Conservation (phyloP, 1,140 invertebrate genomes). For the Zaprionus nigranus region DNA sequence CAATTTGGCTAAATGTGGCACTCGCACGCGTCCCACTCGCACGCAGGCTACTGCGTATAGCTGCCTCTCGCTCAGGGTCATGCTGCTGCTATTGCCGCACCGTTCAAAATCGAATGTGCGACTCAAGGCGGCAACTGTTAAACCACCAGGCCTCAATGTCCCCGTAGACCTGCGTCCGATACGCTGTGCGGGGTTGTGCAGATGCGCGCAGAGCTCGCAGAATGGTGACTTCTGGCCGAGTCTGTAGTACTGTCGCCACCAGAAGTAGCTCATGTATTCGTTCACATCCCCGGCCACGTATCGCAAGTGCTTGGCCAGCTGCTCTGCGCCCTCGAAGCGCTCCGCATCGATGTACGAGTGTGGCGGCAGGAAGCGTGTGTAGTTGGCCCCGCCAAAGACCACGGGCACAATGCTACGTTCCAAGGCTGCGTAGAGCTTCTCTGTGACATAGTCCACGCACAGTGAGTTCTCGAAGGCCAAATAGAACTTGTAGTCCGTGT, state of each 20-base stretch:
- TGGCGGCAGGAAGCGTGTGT: conserved; percentile 85
- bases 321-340: conserved; percentile 85
- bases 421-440: conserved; percentile 86
- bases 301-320: conserved; percentile 86
- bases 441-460: conserved; percentile 86
- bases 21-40: conserved; percentile 23
- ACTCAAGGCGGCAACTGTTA: conserved; percentile 61
- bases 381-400: conserved; percentile 86
- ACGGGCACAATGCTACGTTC: conserved; percentile 85
- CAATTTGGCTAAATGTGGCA: not conserved
- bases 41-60: not conserved
- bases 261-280: conserved; percentile 85
- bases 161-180: conserved; percentile 67
- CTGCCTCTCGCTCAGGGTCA: conserved; percentile 17
- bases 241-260: conserved; percentile 85
- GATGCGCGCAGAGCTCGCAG: conserved; percentile 75
- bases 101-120: conserved; percentile 54
- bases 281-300: conserved; percentile 84
- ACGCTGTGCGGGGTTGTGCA: conserved; percentile 56
- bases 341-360: conserved; percentile 87
- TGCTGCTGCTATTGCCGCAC: conserved; percentile 11
- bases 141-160: conserved; percentile 82
- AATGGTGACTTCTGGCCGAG: conserved; percentile 64
- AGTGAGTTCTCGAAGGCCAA: conserved; percentile 87
- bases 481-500: conserved; percentile 87